Base-by-base conservation (phyloP, 2,888 invertebrate genomes). In the Acanthosepion esculentum region DNA sequence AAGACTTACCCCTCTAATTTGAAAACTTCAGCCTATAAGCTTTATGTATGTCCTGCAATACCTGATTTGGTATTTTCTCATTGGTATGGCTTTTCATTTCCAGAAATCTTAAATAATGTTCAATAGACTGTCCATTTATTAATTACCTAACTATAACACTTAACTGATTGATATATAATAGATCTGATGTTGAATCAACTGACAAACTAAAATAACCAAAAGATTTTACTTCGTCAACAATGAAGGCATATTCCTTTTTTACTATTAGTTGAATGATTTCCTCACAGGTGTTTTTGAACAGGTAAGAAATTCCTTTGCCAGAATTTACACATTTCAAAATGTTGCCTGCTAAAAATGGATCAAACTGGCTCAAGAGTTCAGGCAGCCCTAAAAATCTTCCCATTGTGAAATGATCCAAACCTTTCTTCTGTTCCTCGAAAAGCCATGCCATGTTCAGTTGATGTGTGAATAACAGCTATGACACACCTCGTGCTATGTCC, bases 401-500 rank as follows among this genome's bases (percentile, higher is more conserved):
- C 91, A 94, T 94, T 94, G 4, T 6, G 91, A 48, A 50, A n/a
- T 26, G 55, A 93, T 26, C 93, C 93, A 33, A 93, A 93, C 20
- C 55, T 92, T 92, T 48, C 92, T 23, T 93, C 55, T 26, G 8
- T 93, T 93, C 93, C 53, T 93, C 29, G 3, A 93, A 93, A 50
- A 53, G 53, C 53, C 33, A 93, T 53, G 93, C 8, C 26, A 93
- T 12, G 5, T 48, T 93, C 93, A 93, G 26, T 50, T 94, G 50
- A 94, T 26, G 48, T 92, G 53, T 92, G 20, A 91, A 92, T 50
- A 15, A 94, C 91, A 91, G 94, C n/a, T 91, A 94, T 92, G 15
- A 92, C 50, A 94, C 92, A 78, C 91, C 50, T 91, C 41, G 92
- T 48, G 48, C 92, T 50, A 94, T 94, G 94, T 92, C 92, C 53